Evolutionary conservation across 2,888 invertebrate species (phyloP), one percentile per base, ranked within the genome.

Genomic region (Drosophila atripex): DNA sequence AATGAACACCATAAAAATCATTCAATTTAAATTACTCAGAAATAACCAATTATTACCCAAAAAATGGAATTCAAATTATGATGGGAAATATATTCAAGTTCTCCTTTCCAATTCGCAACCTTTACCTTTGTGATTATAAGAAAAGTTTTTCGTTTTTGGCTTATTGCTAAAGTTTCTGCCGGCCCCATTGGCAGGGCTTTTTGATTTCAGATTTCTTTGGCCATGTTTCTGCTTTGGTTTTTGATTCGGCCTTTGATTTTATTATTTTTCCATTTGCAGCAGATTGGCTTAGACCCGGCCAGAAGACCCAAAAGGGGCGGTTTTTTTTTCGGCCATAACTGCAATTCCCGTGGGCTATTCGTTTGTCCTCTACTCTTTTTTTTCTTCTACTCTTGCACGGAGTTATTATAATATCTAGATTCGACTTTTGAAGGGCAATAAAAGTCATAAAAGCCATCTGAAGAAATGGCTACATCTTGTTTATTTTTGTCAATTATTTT

Each of bases 221-320:
- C 52, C 35, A 35, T 35, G 35, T 14, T 35, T 58, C 64, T 57
- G 50, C 28, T 51, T 49, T 63, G 46, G 43, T 51, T 57, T 16
- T 55, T 56, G 50, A 18, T 59, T 64, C 54, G 53, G 60, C 23
- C 46, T 52, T 71, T 69, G 63, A 71, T 78, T 78, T 76, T 75
- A 78, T 78, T 78, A 78, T 71, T 73, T 74, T 75, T 74, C 68
- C 65, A 76, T 78, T 78, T 78, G 72, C 70, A 66, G 78, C 69
- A 71, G 71, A 75, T 77, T 78, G 78, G 60, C 54, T 64, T 30
- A 54, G 56, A 38, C 38, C 50, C 51, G n/a, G 38, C 16, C 60
- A 54, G 38, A 51, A 43, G 25, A 49, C 49, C 66, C 71, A 51
- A 39, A 38, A 70, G 51, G 43, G 60, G 45, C 55, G 51, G 30